Conservation (phyloP, 1,140 invertebrate genomes). For the Diorhabda elongata region DNA sequence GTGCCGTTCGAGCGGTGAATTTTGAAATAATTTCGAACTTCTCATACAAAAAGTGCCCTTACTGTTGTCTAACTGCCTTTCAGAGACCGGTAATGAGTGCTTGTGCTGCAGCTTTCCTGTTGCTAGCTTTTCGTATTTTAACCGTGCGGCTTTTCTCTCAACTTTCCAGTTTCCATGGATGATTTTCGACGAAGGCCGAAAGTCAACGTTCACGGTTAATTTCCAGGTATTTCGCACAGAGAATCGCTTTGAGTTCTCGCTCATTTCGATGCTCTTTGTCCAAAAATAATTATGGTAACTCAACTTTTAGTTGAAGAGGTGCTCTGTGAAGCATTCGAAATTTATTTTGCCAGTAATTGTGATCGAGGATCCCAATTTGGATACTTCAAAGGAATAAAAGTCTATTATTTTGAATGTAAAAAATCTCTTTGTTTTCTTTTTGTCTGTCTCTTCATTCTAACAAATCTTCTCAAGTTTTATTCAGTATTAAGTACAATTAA, state of each 20-base stretch:
- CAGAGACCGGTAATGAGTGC: slow-evolving; percentile 35
- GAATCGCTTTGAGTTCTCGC: slow-evolving; percentile 32
- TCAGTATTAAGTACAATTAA: too few relatives aligned
- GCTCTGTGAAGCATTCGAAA: slow-evolving; percentile 4
- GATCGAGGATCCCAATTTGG: slow-evolving; percentile 1
- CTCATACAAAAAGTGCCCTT: neutral
- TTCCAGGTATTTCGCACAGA: slow-evolving; percentile 38
- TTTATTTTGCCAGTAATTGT: slow-evolving; percentile 2
- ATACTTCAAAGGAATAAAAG: neutral
- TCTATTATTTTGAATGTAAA: neutral
- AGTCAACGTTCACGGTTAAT: slow-evolving; percentile 35
- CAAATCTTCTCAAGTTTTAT: too few relatives aligned
- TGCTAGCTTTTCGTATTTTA: slow-evolving; percentile 20
- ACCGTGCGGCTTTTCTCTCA: slow-evolving; percentile 17
- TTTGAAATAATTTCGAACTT: slow-evolving; percentile 1
- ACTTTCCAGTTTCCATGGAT: slow-evolving; percentile 19
- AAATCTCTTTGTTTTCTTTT: neutral
- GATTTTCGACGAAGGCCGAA: slow-evolving; percentile 23
- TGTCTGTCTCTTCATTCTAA: too few relatives aligned
- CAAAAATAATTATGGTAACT: slow-evolving; percentile 11
- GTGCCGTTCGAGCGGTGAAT: neutral
- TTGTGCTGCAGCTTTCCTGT: slow-evolving; percentile 39
- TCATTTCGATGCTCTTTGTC: slow-evolving; percentile 15
- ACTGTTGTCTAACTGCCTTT: neutral
- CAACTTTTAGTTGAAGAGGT: slow-evolving; percentile 4